Percentiles rank a stretch among this genome's conserved stretches.
Evolutionary conservation across 2,888 invertebrate species (phyloP).

Genomic region (Ferdinandea cuprea): DNA sequence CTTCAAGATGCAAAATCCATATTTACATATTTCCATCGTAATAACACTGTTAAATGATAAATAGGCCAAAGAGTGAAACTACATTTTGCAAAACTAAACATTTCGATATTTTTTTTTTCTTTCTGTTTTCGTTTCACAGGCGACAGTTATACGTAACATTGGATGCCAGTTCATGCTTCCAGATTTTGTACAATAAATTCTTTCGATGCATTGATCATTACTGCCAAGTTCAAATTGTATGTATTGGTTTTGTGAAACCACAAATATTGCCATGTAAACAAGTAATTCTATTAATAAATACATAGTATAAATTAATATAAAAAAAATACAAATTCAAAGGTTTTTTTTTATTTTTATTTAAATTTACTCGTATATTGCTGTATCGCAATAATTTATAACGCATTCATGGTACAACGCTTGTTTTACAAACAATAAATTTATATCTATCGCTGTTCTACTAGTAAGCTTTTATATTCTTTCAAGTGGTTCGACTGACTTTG

Average conservation of each 20-base stretch:
- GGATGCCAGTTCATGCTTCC: slow-evolving; percentile 57
- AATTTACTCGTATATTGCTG: slow-evolving; percentile 9
- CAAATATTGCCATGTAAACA: slow-evolving; percentile 41
- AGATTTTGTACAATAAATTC: slow-evolving; percentile 56
- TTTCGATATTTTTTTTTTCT: slow-evolving; percentile 51
- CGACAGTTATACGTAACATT: slow-evolving; percentile 68
- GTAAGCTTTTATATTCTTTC: slow-evolving; percentile 35
- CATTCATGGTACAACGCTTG: slow-evolving; percentile 17
- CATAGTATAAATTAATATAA: slow-evolving; percentile 23
- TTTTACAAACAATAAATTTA: slow-evolving; percentile 14
- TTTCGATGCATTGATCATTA: slow-evolving; percentile 51
- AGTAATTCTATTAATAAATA: slow-evolving; percentile 44
- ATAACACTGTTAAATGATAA: slow-evolving; percentile 7
- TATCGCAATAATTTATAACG: slow-evolving; percentile 22
- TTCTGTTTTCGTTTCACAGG: slow-evolving; percentile 65
- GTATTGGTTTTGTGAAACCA: slow-evolving; percentile 46
- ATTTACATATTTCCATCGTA: not conserved
- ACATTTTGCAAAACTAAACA: slow-evolving; percentile 42
- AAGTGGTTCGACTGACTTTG: slow-evolving; percentile 2
- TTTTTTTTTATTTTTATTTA: not conserved
- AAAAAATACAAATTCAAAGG: not conserved
- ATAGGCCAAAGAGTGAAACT: slow-evolving; percentile 14
- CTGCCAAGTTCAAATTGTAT: slow-evolving; percentile 69
- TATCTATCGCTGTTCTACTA: slow-evolving; percentile 29
- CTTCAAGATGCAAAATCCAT: not conserved